A percentile compares a stretch with the other conserved stretches of the same genome.
phyloP scores from a whole-genome alignment of 2,797 vertebrate species.

The Microcaecilia unicolor region DNA sequence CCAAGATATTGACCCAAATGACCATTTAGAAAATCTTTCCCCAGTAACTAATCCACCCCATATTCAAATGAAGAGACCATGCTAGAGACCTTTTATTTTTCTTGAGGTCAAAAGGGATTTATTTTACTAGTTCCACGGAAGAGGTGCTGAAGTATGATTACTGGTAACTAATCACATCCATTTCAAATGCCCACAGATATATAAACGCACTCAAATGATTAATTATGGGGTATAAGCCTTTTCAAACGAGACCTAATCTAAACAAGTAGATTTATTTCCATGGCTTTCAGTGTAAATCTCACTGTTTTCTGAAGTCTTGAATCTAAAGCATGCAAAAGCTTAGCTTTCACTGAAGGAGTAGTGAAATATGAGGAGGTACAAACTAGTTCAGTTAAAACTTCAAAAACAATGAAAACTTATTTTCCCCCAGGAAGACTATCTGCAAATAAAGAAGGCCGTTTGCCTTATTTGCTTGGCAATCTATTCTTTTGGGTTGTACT shows the following conservation, averaged over 20 bases:
- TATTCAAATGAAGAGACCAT: conserved; percentile 21
- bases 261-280: conserved; percentile 48
- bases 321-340: conserved; percentile 15
- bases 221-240: conserved; percentile 43
- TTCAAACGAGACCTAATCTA: conserved; percentile 46
- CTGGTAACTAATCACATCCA: conserved; percentile 51
- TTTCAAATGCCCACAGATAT: conserved; percentile 40
- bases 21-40: too few species aligned
- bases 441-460: too few species aligned
- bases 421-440: too few species aligned
- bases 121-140: conserved; percentile 42
- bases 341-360: too few species aligned
- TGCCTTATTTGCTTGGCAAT: too few species aligned
- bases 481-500: too few species aligned
- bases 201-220: conserved; percentile 46
- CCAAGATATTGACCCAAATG: too few species aligned
- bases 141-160: conserved; percentile 38
- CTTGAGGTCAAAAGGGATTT: conserved; percentile 28
- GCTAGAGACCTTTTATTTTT: neutral
- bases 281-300: conserved; percentile 38
- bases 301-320: conserved; percentile 33
- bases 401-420: too few species aligned
- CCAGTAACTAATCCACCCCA: conserved; percentile 24
- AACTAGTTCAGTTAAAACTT: too few species aligned
- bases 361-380: too few species aligned